A percentile compares a stretch with the other conserved stretches of the same genome.
Evolutionary conservation across 2,888 invertebrate genomes (phyloP).

Genomic region (Philhelius pedissequus): DNA sequence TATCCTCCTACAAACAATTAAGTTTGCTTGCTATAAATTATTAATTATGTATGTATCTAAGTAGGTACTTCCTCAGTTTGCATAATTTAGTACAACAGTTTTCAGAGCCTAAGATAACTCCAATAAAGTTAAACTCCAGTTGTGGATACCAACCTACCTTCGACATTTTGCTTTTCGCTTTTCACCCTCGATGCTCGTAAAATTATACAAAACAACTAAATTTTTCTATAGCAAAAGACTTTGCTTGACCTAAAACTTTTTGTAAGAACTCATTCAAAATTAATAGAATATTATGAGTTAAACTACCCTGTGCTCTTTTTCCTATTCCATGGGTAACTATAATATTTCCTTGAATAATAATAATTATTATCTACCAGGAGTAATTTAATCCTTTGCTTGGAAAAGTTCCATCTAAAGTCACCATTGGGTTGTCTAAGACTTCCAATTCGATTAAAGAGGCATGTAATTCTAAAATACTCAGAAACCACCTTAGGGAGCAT

Average conservation of each 20-base stretch:
- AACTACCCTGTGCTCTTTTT: not conserved
- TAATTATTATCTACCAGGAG: conserved; percentile 40
- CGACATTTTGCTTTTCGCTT: not conserved
- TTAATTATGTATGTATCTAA: no score
- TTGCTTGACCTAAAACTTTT: conserved; percentile 39
- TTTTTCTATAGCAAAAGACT: conserved; percentile 14
- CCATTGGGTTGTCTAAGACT: not conserved
- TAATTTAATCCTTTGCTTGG: conserved; percentile 43
- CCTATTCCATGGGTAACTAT: conserved; percentile 12
- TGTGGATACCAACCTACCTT: not conserved
- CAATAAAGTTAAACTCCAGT: not conserved
- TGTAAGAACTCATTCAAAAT: conserved; percentile 3
- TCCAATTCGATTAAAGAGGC: conserved; percentile 49
- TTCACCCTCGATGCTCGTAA: not conserved
- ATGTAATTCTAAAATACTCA: conserved; percentile 54
- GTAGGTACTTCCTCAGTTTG: not conserved
- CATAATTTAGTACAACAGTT: not conserved
- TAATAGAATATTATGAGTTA: not conserved
- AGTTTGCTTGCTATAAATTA: not conserved
- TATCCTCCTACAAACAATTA: not conserved
- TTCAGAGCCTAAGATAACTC: not conserved
- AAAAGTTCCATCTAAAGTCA: conserved; percentile 4
- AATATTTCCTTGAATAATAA: conserved; percentile 42
- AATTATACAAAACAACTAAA: conserved; percentile 1
- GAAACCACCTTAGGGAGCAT: conserved; percentile 55